phyloP scores from a whole-genome alignment of 2,888 invertebrate species.

The Tenthredo livida region DNA sequence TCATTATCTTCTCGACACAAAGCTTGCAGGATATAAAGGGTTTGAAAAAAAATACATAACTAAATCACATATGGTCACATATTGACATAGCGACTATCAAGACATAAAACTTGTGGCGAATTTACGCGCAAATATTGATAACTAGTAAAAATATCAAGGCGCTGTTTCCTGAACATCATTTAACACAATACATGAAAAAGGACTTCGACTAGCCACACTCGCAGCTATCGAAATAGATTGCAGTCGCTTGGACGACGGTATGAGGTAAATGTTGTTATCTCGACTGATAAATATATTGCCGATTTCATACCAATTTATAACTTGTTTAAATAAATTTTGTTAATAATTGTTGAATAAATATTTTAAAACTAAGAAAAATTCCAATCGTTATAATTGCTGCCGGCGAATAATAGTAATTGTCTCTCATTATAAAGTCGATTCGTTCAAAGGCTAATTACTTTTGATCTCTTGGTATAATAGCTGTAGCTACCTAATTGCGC shows the following conservation, averaged over 20 bases:
- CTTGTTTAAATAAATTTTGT: background rate
- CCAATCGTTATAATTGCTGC: background rate
- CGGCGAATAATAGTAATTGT: background rate
- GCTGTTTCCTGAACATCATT: background rate
- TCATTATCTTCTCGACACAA: background rate
- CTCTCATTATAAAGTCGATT: background rate
- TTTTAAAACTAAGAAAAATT: background rate
- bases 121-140: background rate
- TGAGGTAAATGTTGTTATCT: background rate
- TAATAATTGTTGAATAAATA: background rate
- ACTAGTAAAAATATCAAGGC: background rate
- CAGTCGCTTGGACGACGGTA: background rate
- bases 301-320: background rate
- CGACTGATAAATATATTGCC: background rate
- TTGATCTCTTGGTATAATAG: background rate
- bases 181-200: background rate
- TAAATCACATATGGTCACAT: background rate
- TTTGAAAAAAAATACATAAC: background rate
- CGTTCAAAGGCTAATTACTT: background rate
- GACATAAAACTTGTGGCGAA: background rate
- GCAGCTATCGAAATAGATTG: background rate
- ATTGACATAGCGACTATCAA: background rate
- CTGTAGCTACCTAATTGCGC: background rate
- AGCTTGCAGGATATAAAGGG: background rate
- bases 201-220: background rate